These are phyloP conservation scores for Bryconaethiops microstoma DNA, from an alignment of 2,797 vertebrate species.

Conservation along the genomic window DNA sequence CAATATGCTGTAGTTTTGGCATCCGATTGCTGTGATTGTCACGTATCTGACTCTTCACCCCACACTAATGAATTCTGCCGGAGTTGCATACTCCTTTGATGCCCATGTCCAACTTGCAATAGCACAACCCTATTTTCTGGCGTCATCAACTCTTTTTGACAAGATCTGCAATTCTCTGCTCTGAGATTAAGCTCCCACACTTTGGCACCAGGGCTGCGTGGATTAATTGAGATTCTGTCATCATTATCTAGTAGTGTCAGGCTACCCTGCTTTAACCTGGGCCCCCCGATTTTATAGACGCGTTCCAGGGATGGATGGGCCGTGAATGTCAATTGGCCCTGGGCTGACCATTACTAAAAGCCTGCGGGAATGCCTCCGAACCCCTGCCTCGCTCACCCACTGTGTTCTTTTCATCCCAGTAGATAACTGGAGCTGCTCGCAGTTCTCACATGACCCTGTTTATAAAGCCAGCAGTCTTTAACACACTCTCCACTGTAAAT, in stretches of 20 bases:
- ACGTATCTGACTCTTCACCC: conserved; percentile 15
- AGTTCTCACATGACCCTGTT: conserved; percentile 38
- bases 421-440: conserved; percentile 47
- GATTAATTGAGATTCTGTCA: conserved; percentile 48
- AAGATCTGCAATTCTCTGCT: conserved; percentile 35
- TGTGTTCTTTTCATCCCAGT: conserved; percentile 42
- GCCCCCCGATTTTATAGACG: conserved; percentile 14
- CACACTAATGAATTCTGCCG: background rate
- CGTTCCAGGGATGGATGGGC: background rate
- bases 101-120: conserved; percentile 24
- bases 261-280: conserved; percentile 7
- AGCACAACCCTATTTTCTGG: conserved; percentile 23
- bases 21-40: background rate
- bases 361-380: background rate
- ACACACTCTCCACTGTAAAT: conserved; percentile 9
- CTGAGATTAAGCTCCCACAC: background rate
- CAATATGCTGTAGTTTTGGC: background rate
- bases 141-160: conserved; percentile 33
- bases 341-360: conserved; percentile 18
- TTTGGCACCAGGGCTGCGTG: conserved; percentile 3
- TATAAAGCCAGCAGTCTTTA: conserved; percentile 33
- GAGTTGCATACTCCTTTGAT: conserved; percentile 3
- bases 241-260: conserved; percentile 45
- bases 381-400: conserved; percentile 37
- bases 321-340: conserved; percentile 32